Conservation (phyloP, 2,888 invertebrate genomes). For the Andrena haemorrhoa region DNA sequence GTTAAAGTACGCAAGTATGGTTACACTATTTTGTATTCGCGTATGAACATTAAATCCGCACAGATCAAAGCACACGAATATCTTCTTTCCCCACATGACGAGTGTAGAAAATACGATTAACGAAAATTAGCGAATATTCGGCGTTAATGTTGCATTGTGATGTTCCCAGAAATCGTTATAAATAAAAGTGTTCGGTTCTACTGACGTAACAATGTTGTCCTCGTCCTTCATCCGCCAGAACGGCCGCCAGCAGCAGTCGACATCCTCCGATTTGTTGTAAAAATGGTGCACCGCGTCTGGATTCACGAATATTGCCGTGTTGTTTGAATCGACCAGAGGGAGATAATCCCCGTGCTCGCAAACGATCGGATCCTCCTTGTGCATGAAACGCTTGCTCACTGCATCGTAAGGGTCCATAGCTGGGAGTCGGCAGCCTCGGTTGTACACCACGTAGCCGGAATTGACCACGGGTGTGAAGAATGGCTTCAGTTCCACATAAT, state of each 20-base stretch:
- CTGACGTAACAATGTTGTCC: conserved; percentile 84
- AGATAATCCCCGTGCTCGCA: conserved; percentile 86
- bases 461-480: conserved; percentile 52
- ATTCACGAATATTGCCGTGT: conserved; percentile 87
- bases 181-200: conserved; percentile 42
- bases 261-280: conserved; percentile 84
- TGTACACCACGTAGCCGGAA: conserved; percentile 86
- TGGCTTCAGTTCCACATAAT: conserved; percentile 54
- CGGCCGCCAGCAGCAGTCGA: conserved; percentile 88
- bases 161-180: neutral
- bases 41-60: no score
- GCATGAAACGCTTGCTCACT: conserved; percentile 86
- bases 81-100: no score
- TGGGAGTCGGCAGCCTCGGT: conserved; percentile 89
- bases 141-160: neutral
- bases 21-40: no score
- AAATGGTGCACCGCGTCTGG: conserved; percentile 85
- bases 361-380: conserved; percentile 85
- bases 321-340: conserved; percentile 87
- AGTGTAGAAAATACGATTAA: no score
- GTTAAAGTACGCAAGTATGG: no score
- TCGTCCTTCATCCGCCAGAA: conserved; percentile 87
- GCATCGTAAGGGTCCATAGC: conserved; percentile 88
- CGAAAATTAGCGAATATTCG: neutral
- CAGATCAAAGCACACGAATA: no score